Evolutionary conservation across 2,888 invertebrate genomes (phyloP).

Genomic region (Hydraecia micacea): DNA sequence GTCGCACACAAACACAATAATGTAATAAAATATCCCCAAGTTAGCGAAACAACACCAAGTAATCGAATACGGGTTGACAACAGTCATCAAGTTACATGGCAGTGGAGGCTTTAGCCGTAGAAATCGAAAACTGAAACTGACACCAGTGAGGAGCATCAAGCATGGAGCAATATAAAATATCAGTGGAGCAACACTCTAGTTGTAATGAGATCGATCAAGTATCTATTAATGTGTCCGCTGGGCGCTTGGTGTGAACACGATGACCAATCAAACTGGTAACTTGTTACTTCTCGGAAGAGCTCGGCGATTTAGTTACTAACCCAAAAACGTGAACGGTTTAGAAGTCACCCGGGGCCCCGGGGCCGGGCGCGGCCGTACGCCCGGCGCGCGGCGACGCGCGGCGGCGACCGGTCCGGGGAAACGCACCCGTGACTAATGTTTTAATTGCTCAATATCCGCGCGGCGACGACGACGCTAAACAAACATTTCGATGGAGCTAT

Average conservation of each 20-base stretch:
- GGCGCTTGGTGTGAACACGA: conserved; percentile 10
- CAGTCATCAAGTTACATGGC: conserved; percentile 10
- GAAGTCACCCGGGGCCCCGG: conserved; percentile 7
- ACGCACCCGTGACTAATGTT: conserved; percentile 36
- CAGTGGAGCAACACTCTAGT: neutral
- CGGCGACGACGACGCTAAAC: conserved; percentile 16
- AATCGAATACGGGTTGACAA: conserved; percentile 26
- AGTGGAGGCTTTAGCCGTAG: neutral
- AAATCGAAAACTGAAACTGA: neutral
- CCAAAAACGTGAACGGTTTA: conserved; percentile 33
- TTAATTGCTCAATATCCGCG: conserved; percentile 34
- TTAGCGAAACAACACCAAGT: conserved; percentile 26
- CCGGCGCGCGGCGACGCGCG: neutral
- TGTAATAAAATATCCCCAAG: conserved; percentile 43
- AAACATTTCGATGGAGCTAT: conserved; percentile 13
- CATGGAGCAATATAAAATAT: neutral
- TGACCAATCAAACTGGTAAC: conserved; percentile 27
- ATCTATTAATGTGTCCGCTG: conserved; percentile 1
- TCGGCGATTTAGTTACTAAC: conserved; percentile 34
- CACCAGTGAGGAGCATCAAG: neutral
- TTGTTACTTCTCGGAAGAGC: conserved; percentile 34
- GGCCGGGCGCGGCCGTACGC: neutral
- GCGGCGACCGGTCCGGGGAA: conserved; percentile 3
- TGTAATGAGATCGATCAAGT: conserved; percentile 5
- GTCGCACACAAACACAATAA: conserved; percentile 50